Evolutionary conservation across 2,888 invertebrate genomes (phyloP).

Genomic region (Phaonia tiefii): DNA sequence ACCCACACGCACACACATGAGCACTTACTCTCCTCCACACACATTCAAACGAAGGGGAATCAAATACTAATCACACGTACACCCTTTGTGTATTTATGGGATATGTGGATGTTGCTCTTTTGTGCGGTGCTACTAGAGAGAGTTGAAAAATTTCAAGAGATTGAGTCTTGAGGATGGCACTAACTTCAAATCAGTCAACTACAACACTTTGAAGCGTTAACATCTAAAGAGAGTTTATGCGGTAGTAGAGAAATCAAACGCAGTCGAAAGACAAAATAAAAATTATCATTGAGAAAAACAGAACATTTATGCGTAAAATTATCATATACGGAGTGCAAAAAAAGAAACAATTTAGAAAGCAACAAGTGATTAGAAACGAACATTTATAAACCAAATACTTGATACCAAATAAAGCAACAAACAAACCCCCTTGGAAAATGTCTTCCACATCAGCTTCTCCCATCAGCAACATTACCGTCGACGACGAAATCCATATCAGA

Average conservation of each 20-base stretch:
- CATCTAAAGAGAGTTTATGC: constrained; percentile 68
- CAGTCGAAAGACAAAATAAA: constrained; percentile 54
- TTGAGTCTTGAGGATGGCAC: constrained; percentile 74
- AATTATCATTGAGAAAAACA: background rate
- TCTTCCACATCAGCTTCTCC: constrained; percentile 80
- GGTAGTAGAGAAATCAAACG: constrained; percentile 45
- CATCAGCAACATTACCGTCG: constrained; percentile 80
- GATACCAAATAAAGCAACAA: constrained; percentile 50
- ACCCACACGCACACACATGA: constrained; percentile 38
- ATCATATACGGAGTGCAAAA: constrained; percentile 51
- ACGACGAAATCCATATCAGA: constrained; percentile 79
- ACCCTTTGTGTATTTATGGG: constrained; percentile 15
- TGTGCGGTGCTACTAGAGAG: constrained; percentile 66
- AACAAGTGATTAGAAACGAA: constrained; percentile 55
- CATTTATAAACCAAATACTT: background rate
- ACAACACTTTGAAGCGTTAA: constrained; percentile 76
- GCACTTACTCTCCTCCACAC: background rate
- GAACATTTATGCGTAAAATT: constrained; percentile 44
- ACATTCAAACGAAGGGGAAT: too few relatives aligned
- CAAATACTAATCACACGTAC: too few relatives aligned
- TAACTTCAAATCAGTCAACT: constrained; percentile 75
- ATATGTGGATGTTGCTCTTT: background rate
- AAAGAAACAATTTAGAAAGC: constrained; percentile 46
- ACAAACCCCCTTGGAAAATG: constrained; percentile 77
- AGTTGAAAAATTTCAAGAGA: constrained; percentile 70